A percentile compares a stretch with the other conserved stretches of the same genome.
phyloP scores from a whole-genome alignment of 1,140 invertebrate species.

The Euglossa dilemma region DNA sequence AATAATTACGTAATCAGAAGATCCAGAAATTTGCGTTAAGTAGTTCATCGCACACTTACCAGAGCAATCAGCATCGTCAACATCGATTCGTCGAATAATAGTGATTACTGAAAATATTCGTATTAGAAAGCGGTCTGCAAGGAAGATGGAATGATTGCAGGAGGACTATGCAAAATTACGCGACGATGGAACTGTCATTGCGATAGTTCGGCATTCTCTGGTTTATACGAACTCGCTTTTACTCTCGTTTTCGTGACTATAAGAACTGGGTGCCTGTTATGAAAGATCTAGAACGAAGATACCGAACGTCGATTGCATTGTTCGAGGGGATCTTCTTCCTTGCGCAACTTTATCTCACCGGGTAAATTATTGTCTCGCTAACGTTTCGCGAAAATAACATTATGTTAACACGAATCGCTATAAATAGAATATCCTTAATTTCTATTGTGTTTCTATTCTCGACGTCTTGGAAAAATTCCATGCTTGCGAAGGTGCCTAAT shows the following conservation, averaged over 20 bases:
- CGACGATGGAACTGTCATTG: constrained; percentile 42
- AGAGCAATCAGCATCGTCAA: background rate
- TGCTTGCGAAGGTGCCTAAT: too few relatives aligned
- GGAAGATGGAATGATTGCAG: constrained; percentile 25
- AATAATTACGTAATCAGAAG: background rate
- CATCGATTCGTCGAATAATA: background rate
- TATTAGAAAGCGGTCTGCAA: background rate
- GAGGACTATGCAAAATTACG: constrained; percentile 29
- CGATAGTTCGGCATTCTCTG: constrained; percentile 16
- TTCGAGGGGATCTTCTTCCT: constrained; percentile 36
- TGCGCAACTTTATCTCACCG: background rate
- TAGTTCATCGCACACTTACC: background rate
- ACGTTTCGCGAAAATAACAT: background rate
- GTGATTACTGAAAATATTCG: constrained; percentile 4
- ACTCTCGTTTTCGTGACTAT: constrained; percentile 57
- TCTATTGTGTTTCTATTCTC: too few relatives aligned
- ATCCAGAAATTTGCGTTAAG: background rate
- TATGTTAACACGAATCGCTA: background rate
- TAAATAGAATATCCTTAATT: background rate
- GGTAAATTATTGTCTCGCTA: background rate
- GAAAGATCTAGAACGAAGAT: constrained; percentile 59
- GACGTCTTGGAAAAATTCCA: background rate
- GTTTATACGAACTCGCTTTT: constrained; percentile 39
- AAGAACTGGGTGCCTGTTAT: background rate
- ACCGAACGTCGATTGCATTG: constrained; percentile 47